A percentile compares a stretch with the other conserved stretches of the same genome.
Conservation (phyloP, 2,797 vertebrate genomes). For the Carcharodon carcharias region DNA sequence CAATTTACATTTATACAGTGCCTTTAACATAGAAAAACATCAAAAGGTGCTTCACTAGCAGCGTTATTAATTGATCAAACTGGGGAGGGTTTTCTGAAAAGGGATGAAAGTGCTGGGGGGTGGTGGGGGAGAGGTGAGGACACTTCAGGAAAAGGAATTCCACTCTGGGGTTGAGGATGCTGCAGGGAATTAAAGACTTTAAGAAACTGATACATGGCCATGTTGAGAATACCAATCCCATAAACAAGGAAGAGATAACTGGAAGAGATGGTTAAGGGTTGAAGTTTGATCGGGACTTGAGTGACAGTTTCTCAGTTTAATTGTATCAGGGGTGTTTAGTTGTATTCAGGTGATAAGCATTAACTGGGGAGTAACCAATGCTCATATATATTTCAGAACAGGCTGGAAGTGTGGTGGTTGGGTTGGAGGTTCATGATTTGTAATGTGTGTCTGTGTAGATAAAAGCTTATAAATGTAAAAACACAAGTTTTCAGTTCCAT, state of each 20-base stretch:
- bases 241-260: neutral
- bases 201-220: too few relatives aligned
- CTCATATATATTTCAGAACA: neutral
- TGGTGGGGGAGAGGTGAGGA: neutral
- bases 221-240: neutral
- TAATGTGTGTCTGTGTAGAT: neutral
- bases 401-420: neutral
- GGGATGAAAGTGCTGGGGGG: too few relatives aligned
- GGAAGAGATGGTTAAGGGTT: neutral
- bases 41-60: neutral
- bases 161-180: too few relatives aligned
- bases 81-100: too few relatives aligned
- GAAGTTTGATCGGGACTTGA: neutral
- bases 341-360: too few relatives aligned
- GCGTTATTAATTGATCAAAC: neutral
- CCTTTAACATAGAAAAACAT: neutral
- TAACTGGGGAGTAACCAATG: too few relatives aligned
- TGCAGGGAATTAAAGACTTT: too few relatives aligned
- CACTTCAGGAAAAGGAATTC: neutral
- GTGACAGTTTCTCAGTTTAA: too few relatives aligned
- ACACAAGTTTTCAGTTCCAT: neutral
- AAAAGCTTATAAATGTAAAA: neutral
- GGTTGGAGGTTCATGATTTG: neutral
- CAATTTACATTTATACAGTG: neutral
- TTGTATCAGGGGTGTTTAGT: too few relatives aligned